Evolutionary conservation across 2,797 vertebrate species (phyloP), one percentile per base, ranked within the genome.

Genomic region (Rhabdophis nuchalis): DNA sequence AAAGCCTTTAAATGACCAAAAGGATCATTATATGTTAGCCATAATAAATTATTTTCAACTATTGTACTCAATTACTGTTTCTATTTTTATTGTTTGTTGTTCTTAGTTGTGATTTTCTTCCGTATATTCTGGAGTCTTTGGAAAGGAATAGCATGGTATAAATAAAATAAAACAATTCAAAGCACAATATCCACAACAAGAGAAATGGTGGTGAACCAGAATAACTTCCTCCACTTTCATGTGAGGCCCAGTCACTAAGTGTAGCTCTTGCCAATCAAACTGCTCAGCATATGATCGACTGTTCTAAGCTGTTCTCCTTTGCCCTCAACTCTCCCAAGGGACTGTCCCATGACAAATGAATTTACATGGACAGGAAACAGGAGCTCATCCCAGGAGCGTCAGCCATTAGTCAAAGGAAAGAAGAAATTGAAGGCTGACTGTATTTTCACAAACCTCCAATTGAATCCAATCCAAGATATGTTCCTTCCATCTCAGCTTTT

Each of bases 351-450:
- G 1, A 0, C 0, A 36, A 88, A 92, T 94, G 77, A 41, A 96
- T 97, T 97, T 97, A 95, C 96, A 97, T 96, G 91, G 94, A 94
- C 95, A 96, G 96, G 96, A 96, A 96, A 95, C 92, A 89, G 94
- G 88, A 27, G 50, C 72, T 77, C 93, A 0, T 58, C 5, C 90
- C 85, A 14, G 0, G 0, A 0, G 14, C n/a, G 5, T 41, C 52
- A 0, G 89, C 86, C 36, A 60, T 93, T 94, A 96, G 95, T 92
- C 92, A 93, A 68, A 86, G 0, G 50, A 0, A 87, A 58, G 58
- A n/a, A 61, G 29, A 0, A 27, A 8, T 0, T 10, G 88, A 91
- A 89, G 13, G 0, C 85, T 82, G 0, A 0, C 46, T 0, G 90
- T 1, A 2, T 56, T 90, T 92, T 61, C 54, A n/a, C 90, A 89